These are phyloP conservation scores for Netta rufina DNA, from an alignment of 2,797 vertebrate genomes.

Conservation along the genomic window DNA sequence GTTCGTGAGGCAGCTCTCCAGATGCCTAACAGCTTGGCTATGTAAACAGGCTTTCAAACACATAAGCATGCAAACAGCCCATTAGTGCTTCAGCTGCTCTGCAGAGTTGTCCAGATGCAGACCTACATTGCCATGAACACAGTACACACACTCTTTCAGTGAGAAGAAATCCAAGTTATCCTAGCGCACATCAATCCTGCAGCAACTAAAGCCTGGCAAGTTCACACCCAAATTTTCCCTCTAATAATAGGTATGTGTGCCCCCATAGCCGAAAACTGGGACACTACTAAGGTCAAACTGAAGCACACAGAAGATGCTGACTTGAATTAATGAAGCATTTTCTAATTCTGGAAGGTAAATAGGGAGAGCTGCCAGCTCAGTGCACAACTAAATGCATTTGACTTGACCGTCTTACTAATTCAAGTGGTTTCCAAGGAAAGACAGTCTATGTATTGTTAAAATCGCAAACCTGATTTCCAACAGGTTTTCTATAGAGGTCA, in stretches of 20 bases:
- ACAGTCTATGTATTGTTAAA: not conserved
- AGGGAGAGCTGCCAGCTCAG: constrained; percentile 34
- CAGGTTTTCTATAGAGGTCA: not conserved
- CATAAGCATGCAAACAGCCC: rapidly evolving
- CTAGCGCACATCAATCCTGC: rapidly evolving
- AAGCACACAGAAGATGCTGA: not conserved
- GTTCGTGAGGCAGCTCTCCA: not conserved
- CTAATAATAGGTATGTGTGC: not conserved
- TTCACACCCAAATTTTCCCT: not conserved
- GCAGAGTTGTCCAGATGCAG: not conserved
- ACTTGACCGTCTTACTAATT: not conserved
- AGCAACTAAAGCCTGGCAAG: not conserved
- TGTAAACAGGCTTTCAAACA: not conserved
- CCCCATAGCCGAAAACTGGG: not conserved
- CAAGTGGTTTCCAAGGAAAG: not conserved
- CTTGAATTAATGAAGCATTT: constrained; percentile 38
- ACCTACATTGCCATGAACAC: rapidly evolving
- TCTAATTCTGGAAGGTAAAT: constrained; percentile 53
- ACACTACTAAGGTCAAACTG: not conserved
- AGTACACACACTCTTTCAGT: rapidly evolving
- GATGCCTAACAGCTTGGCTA: not conserved
- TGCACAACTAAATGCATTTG: not conserved
- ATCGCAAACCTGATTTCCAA: not conserved
- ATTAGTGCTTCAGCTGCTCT: not conserved
- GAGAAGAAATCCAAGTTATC: not conserved